A percentile compares a stretch with the other conserved stretches of the same genome.
phyloP scores from a whole-genome alignment of 2,113 vertebrate species.

The Micromys minutus region DNA sequence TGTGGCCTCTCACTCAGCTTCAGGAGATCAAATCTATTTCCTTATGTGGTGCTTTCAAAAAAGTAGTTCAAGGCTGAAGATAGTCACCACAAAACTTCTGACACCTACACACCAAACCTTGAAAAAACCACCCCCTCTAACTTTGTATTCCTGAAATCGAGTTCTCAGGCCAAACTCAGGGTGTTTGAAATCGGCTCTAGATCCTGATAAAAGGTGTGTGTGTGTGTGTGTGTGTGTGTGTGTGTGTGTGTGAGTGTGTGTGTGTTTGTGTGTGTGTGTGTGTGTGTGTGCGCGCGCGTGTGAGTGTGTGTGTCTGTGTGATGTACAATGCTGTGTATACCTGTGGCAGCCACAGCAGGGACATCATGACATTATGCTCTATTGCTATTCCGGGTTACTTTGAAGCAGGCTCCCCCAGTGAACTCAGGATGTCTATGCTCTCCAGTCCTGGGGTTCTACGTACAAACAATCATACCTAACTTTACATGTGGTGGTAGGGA shows the following conservation, averaged over 20 bases:
- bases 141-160: background rate
- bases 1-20: background rate
- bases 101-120: background rate
- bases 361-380: background rate
- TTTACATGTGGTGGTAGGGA: background rate
- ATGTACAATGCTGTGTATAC: background rate
- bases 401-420: background rate
- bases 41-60: background rate
- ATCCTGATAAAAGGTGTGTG: background rate
- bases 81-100: background rate
- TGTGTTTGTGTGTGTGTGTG: background rate
- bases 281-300: background rate
- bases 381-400: background rate
- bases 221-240: background rate
- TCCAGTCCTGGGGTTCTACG: background rate
- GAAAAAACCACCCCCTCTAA: background rate
- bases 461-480: background rate
- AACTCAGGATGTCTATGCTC: background rate
- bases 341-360: background rate
- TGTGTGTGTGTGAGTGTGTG: no score
- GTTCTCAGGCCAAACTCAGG: background rate
- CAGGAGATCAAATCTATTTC: background rate
- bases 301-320: no score
- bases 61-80: background rate
- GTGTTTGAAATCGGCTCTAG: background rate